Conservation (phyloP, 2,797 vertebrate genomes). For the Scleropages formosus region DNA sequence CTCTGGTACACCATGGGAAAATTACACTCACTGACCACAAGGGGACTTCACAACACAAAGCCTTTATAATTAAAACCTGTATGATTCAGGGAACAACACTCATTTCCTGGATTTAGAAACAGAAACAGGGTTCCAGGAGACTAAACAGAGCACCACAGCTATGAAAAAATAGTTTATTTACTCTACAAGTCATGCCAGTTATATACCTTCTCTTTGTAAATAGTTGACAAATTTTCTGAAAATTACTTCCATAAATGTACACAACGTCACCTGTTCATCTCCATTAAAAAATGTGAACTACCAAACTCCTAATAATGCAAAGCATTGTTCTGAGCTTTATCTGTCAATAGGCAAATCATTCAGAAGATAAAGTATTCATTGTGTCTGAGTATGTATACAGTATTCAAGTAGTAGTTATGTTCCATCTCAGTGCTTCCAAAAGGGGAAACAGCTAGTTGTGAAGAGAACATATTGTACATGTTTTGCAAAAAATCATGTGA, state of each 20-base stretch:
- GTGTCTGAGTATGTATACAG: not conserved
- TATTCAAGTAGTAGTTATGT: not conserved
- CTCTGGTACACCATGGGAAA: conserved; percentile 18
- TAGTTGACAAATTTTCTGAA: not conserved
- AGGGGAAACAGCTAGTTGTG: conserved; percentile 9
- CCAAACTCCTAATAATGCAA: too few relatives aligned
- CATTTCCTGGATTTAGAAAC: conserved; percentile 36
- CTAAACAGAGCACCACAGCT: too few relatives aligned
- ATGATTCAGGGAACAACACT: conserved; percentile 33
- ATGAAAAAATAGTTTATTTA: too few relatives aligned
- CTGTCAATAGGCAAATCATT: not conserved
- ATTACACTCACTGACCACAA: conserved; percentile 30
- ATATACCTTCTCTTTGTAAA: too few relatives aligned
- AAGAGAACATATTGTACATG: conserved; percentile 32
- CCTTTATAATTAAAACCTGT: not conserved
- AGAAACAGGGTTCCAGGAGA: not conserved
- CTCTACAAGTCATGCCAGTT: too few relatives aligned
- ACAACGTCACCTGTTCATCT: too few relatives aligned
- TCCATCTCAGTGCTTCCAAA: not conserved
- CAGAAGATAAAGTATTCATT: not conserved
- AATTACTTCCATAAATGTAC: not conserved
- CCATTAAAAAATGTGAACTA: too few relatives aligned
- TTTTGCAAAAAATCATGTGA: conserved; percentile 57
- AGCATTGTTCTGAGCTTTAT: not conserved
- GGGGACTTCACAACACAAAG: conserved; percentile 27